A percentile compares a stretch with the other conserved stretches of the same genome.
Evolutionary conservation across 2,113 vertebrate genomes (phyloP).

Genomic region (Menura novaehollandiae): DNA sequence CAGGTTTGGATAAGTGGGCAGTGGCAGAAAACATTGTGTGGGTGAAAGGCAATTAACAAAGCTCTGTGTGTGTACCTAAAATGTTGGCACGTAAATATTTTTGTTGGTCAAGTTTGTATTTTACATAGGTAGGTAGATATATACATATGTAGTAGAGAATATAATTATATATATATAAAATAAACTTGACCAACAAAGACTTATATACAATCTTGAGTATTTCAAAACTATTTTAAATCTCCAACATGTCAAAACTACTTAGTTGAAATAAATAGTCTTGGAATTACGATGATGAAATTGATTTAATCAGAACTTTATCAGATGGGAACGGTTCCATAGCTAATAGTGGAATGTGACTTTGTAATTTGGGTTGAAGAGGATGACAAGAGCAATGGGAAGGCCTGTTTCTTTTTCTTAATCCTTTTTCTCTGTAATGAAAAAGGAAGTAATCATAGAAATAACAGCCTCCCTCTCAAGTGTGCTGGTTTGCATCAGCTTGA

Average conservation of each 20-base stretch:
- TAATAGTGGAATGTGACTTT: background rate
- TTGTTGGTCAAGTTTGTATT: background rate
- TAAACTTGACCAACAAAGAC: background rate
- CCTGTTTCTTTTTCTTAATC: background rate
- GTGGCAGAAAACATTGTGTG: background rate
- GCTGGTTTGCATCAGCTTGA: background rate
- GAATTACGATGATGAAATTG: background rate
- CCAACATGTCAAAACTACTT: background rate
- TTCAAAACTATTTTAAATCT: background rate
- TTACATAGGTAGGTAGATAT: background rate
- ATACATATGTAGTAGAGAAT: no score
- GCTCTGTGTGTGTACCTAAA: background rate
- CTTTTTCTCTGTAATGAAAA: background rate
- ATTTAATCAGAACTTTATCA: background rate
- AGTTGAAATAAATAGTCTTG: background rate
- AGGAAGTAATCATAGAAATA: background rate
- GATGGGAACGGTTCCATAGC: background rate
- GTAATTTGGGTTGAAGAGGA: background rate
- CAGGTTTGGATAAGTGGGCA: background rate
- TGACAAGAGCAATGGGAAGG: background rate
- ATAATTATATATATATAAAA: no score
- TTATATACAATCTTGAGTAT: background rate
- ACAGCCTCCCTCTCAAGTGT: background rate
- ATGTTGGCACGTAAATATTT: rapidly evolving
- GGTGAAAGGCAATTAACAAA: background rate